Base-by-base conservation (phyloP, 2,888 invertebrate species). In the Sarcophaga variegata region DNA sequence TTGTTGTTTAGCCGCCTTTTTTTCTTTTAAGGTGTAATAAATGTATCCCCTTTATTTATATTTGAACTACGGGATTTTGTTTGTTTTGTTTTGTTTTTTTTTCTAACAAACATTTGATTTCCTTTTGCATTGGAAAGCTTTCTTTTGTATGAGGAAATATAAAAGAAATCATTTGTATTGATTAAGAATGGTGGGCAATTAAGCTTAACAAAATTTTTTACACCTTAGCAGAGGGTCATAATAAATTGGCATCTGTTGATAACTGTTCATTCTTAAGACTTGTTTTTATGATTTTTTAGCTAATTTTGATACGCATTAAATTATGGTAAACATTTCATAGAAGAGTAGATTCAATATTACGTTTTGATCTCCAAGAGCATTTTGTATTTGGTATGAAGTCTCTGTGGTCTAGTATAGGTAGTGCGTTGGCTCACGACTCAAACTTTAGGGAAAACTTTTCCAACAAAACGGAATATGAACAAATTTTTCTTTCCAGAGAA, bases 11-110 rank as follows among this genome's bases (percentile, higher is more conserved):
- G 20, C 77, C 80, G 80, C 76, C 84, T 71, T 71, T 62, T 70
- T 76, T 71, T 71, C 66, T 76, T 70, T 76, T 76, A 70, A 84
- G 84, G 84, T 84, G 76, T 84, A 81, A 81, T 66, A 84, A 76
- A 76, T 81, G 66, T 67, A 47, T 66, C 49, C 75, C 80, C 66
- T 59, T 45, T 49, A 37, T 69, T 70, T 22, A 70, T 54, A 69
- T 14, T 14, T 54, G 12, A 14, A 4, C 17, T 54, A 10, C 17
- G 54, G 1, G 54, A 54, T 12, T 49, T 14, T 49, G 49, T 49
- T 54, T 54, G 14, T 22, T 49, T 49, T 49, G 10, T 54, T 14
- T 54, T 54, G 3, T 17, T 54, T 2, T 54, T 54, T 54, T 17
- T 17, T 54, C 37, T 37, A 37, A 37, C 37, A 37, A 37, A 37